Percentiles rank a stretch among this genome's conserved stretches.
These are phyloP conservation scores for Stegophylla sp. DNA, from an alignment of 2,888 invertebrate species.

Conservation along the genomic window DNA sequence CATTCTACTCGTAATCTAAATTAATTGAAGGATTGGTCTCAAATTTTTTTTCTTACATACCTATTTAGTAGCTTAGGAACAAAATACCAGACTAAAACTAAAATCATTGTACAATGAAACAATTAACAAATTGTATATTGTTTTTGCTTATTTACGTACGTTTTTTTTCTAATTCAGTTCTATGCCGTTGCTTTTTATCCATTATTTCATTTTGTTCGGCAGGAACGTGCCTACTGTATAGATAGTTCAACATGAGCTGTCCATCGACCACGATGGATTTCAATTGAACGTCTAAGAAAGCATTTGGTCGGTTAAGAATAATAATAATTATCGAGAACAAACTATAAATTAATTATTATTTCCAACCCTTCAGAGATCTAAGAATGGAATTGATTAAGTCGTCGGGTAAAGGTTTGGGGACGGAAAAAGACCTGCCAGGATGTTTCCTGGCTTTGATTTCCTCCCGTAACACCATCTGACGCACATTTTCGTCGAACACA, in stretches of 20 bases:
- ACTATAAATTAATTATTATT: too few species aligned
- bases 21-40: too few species aligned
- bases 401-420: slow-evolving; percentile 69
- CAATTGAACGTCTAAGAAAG: slow-evolving; percentile 69
- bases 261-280: slow-evolving; percentile 69
- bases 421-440: slow-evolving; percentile 72
- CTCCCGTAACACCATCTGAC: slow-evolving; percentile 21
- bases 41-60: too few species aligned
- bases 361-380: slow-evolving; percentile 67
- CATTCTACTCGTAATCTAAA: too few species aligned
- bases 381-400: slow-evolving; percentile 70
- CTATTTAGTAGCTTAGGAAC: too few species aligned
- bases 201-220: slow-evolving; percentile 70
- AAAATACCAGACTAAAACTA: too few species aligned
- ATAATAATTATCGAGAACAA: too few species aligned
- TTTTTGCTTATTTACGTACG: too few species aligned
- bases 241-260: slow-evolving; percentile 69
- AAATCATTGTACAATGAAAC: too few species aligned
- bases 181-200: slow-evolving; percentile 64
- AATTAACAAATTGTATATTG: too few species aligned
- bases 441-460: slow-evolving; percentile 74
- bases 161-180: slow-evolving; percentile 18
- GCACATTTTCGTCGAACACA: slow-evolving; percentile 59
- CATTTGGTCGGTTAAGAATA: not conserved
- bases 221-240: slow-evolving; percentile 73